These are phyloP conservation scores for Hormiphora californensis DNA, from an alignment of 37 sponge, comb jelly and placozoan species.

Conservation along the genomic window DNA sequence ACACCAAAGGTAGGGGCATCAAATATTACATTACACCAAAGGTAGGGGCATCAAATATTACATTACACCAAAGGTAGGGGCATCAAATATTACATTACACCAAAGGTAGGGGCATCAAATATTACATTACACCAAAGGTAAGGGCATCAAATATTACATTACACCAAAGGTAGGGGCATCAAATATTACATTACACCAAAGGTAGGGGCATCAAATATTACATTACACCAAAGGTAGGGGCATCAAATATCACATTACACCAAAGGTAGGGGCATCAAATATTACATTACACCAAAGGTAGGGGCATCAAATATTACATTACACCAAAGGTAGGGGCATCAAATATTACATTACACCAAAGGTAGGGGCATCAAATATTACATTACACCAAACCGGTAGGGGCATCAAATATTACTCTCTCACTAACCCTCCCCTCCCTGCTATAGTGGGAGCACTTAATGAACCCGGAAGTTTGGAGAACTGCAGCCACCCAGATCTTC, in stretches of 20 bases:
- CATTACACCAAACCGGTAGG: no score
- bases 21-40: conserved; percentile 40
- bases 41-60: no score
- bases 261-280: conserved; percentile 69
- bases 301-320: no score
- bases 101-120: no score
- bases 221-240: conserved; percentile 43
- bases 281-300: conserved; percentile 46
- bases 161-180: conserved; percentile 50
- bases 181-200: no score
- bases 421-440: no score
- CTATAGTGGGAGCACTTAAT: not conserved
- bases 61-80: no score
- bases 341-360: conserved; percentile 40
- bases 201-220: conserved; percentile 67
- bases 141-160: conserved; percentile 62
- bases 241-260: no score
- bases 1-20: conserved; percentile 74
- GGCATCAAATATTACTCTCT: no score
- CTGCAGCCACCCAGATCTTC: conserved; percentile 96
- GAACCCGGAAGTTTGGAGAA: conserved; percentile 80
- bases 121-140: no score
- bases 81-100: conserved; percentile 54
- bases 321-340: conserved; percentile 74
- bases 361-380: no score